Base-by-base conservation (phyloP, 2,797 vertebrate genomes). In the Ciconia nigra region DNA sequence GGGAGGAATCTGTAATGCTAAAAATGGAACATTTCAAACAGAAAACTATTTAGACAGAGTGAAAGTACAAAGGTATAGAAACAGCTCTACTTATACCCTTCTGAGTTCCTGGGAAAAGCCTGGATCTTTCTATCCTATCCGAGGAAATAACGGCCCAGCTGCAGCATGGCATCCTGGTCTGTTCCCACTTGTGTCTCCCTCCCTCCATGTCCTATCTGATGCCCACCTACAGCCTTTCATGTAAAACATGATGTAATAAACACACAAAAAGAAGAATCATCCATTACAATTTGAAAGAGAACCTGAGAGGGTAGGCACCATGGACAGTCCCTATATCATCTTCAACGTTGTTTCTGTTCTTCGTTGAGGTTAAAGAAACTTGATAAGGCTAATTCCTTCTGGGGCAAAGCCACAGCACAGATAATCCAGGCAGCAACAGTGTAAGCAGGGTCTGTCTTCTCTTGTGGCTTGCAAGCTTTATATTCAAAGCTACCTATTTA, bases 401-500 rank as follows among this genome's bases (percentile, higher is more conserved):
- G 35, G 18, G 29, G 31, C 52, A 85, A 82, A 83, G 11, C 37
- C 0, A 1, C 71, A 81, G 65, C n/a, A 31, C 33, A 7, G 35
- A 74, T n/a, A 74, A 87, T 83, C 58, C 52, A 39, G 1, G 41
- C 72, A 73, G 87, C 31, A 74, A 47, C 8, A 47, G 61, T 3
- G 9, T 62, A 74, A 90, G 35, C 26, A 76, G 28, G 35, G 42
- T 83, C 80, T 81, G 49, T 61, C 71, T 97, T 83, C 79, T 81
- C 86, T 81, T 47, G 69, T 74, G 82, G 87, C 72, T 96, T 69
- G 21, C 21, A 39, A n/a, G 67, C 35, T 91, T 94, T 96, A 83
- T 91, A 78, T 88, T 72, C 61, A 95, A 96, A 94, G 76, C 65
- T 62, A 80, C 46, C 84, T 89, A 92, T 88, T 91, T 96, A 88